phyloP scores from a whole-genome alignment of 2,113 vertebrate genomes.

The Martes martes region DNA sequence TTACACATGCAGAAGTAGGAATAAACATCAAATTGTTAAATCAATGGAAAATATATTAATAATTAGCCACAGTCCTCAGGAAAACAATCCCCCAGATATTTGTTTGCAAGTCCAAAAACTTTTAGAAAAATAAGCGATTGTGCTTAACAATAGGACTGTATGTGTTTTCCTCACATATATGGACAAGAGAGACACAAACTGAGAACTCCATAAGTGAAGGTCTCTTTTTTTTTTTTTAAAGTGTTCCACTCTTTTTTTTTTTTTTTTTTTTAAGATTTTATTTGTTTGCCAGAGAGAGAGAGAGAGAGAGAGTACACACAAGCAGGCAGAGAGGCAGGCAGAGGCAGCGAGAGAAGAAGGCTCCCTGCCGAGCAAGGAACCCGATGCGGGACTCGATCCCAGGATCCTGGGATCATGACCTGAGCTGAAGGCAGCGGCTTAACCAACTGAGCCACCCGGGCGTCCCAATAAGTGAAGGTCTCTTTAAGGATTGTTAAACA shows the following conservation, averaged over 20 bases:
- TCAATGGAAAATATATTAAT: constrained; percentile 17
- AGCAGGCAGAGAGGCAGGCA: no score
- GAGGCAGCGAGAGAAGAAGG: no score
- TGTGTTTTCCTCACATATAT: neutral
- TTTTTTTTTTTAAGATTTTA: no score
- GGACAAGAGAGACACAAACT: neutral
- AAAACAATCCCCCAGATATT: neutral
- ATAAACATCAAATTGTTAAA: neutral
- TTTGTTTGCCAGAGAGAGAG: no score
- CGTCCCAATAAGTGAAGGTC: neutral
- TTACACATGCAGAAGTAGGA: constrained; percentile 4
- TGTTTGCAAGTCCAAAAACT: neutral
- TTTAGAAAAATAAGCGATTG: constrained; percentile 10
- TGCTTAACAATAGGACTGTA: neutral
- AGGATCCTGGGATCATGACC: no score
- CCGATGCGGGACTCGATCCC: no score
- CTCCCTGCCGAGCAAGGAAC: no score
- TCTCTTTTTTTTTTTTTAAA: neutral
- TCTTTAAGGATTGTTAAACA: neutral
- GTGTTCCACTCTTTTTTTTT: no score
- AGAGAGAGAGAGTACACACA: no score
- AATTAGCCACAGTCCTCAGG: neutral
- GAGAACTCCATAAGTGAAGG: neutral
- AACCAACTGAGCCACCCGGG: no score
- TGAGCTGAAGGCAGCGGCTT: no score